phyloP scores from a whole-genome alignment of 2,888 invertebrate species.

The Carcina quercana region DNA sequence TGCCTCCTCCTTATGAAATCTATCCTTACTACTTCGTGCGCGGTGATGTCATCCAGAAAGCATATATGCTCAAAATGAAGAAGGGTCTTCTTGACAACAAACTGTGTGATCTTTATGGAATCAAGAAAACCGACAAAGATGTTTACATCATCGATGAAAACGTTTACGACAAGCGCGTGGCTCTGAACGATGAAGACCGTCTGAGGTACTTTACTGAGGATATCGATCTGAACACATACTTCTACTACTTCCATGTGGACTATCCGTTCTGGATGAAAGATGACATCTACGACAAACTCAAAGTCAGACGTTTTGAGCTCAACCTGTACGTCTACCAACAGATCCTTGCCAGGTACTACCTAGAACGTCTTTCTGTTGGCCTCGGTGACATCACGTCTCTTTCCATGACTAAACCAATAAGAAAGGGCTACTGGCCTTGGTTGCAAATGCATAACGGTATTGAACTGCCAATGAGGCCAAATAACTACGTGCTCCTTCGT shows the following conservation, averaged over 20 bases:
- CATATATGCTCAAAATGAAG: slow-evolving; percentile 68
- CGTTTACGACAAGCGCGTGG: slow-evolving; percentile 73
- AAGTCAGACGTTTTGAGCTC: slow-evolving; percentile 64
- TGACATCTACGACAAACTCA: slow-evolving; percentile 45
- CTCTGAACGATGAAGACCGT: slow-evolving; percentile 69
- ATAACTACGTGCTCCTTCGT: slow-evolving; percentile 46
- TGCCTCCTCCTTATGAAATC: slow-evolving; percentile 75
- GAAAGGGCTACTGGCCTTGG: slow-evolving; percentile 74
- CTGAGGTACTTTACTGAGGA: slow-evolving; percentile 80
- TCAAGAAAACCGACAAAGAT: slow-evolving; percentile 62
- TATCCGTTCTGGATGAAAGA: slow-evolving; percentile 78
- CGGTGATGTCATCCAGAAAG: slow-evolving; percentile 76
- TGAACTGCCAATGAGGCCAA: slow-evolving; percentile 64
- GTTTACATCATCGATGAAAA: slow-evolving; percentile 79
- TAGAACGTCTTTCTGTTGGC: slow-evolving; percentile 69
- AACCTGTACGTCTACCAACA: slow-evolving; percentile 78
- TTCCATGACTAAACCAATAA: slow-evolving; percentile 56
- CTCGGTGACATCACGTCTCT: slow-evolving; percentile 59
- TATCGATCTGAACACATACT: slow-evolving; percentile 76
- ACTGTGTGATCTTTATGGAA: slow-evolving; percentile 67
- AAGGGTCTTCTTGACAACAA: slow-evolving; percentile 57
- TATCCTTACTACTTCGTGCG: slow-evolving; percentile 80
- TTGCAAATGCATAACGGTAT: slow-evolving; percentile 71
- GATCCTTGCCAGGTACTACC: slow-evolving; percentile 75
- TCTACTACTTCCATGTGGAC: slow-evolving; percentile 75